Base-by-base conservation (phyloP, 2,797 vertebrate genomes). In the Periophthalmus magnuspinnatus region DNA sequence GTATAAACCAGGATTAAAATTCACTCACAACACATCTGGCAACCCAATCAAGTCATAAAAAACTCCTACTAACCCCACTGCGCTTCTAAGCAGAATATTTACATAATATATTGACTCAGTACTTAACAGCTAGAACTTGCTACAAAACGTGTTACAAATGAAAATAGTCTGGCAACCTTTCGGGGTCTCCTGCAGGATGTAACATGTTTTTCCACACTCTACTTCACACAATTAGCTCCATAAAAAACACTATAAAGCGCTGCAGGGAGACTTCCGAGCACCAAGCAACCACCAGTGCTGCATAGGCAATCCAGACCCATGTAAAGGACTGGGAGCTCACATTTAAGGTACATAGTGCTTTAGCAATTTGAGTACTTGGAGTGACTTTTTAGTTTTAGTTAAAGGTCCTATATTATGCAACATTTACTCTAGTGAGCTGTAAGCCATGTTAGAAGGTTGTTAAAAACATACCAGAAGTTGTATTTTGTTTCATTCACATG, bases 181-280 rank as follows among this genome's bases (percentile, higher is more conserved):
- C 3, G 34, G 73, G 82, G 64, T 75, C 67, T 79, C 57, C 33
- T 73, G 67, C 62, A 84, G 75, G 80, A 88, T 83, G 63, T 32
- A 72, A 81, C 80, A n/a, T 61, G 58, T 21, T 62, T 81, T 79
- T 85, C 66, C 59, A 62, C 60, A 65, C 65, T 76, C 65, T 48
- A 75, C 55, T 71, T 80, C 74, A 71, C 65, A 74, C 75, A 84
- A 76, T 84, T 74, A 65, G 78, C 82, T 85, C 85, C 72, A 77
- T 86, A 86, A 86, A 90, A 88, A 64, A 75, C 59, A 76, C 82
- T 11, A 59, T 90, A 86, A 89, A 90, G 82, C 5, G 2, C 71
- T 55, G 69, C 67, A 75, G 72, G 78, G 74, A 85, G 80, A 79
- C 33, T 77, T 63, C 70, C 67, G 34, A 56, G 65, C 10, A 6